Base-by-base conservation (phyloP, 2,888 invertebrate genomes). In the Nipponacmea schrenckii region DNA sequence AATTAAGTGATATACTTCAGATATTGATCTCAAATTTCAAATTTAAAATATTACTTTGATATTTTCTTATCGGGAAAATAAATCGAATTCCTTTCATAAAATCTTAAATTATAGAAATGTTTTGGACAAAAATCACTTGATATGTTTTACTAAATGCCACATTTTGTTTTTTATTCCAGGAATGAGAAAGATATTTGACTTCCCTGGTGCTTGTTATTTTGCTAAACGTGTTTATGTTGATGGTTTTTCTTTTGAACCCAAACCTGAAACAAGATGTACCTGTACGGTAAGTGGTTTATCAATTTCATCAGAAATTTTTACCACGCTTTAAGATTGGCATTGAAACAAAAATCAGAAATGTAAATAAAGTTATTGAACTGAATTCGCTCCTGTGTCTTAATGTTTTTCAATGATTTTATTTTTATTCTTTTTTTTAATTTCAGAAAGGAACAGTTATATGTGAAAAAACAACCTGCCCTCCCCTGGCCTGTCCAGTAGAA, bases 191-290 rank as follows among this genome's bases (percentile, higher is more conserved):
- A 88, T 91, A 62, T 85, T 90, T 75, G 89, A 90, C 46, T 90
- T 91, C 10, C 89, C 89, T 27, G 90, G 90, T 12, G 89, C 89
- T 10, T 96, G 96, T 86, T 92, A 94, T 83, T 91, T 95, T 77
- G 93, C 93, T 66, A 92, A 92, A 74, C 92, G 92, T 72, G 91
- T 93, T 75, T 92, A 93, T 85, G 91, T 91, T 10, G 92, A 93
- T 75, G 92, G 92, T 44, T 91, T 91, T 50, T 90, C 91, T 24
- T 94, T 94, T 83, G 91, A 83, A 31, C 86, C 89, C 2, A 90
- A 90, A 74, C 81, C 85, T 20, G 97, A 97, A 90, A 96, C 96
- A 0, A 92, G 92, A 68, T 97, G 97, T 90, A 92, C 92, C 14
- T 97, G 97, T 86, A 87, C 81, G 77, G 89, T 89, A 78, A 80